Base-by-base conservation (phyloP, 2,113 vertebrate genomes). In the Sporophila hypoxantha region DNA sequence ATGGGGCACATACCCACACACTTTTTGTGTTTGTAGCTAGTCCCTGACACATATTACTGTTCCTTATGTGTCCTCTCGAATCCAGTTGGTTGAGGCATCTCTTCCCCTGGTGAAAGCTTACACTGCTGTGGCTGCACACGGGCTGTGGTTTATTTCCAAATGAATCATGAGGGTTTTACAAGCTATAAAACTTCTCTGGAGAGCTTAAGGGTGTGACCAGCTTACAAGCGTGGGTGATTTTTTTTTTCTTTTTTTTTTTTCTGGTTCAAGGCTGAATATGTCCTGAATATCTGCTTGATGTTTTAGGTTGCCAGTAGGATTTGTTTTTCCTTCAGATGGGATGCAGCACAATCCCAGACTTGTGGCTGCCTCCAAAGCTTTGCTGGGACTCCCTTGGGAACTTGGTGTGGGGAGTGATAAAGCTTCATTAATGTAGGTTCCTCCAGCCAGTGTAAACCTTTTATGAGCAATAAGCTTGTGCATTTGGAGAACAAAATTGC, bases 201-300 rank as follows among this genome's bases (percentile, higher is more conserved):
- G 68, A 87, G 82, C 61, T 93, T 82, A 85, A 77, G 89, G 93
- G 91, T 91, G 82, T 83, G 82, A 87, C 82, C 87, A 50, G 37
- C 30, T 93, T 83, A 80, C 25, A 77, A 57, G 68, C 11, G 6
- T 34, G 65, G 69, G 64, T 49, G 29, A 46, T 17, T 67, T 47
- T 39, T 23, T 41, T 27, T 41, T 34, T 15, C 25, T 47, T 26
- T 64, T 29, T 6, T 70, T 37, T 42, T 22, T 59, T 59, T 41
- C 64, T 69, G 18, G 21, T 85, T 73, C 0, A 0, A 22, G 23
- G 44, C 49, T 75, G 74, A 78, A 37, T 82, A 23, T 64, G 57
- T 87, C 62, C 64, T 36, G 42, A 66, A 8, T 78, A 55, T 89
- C 66, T 64, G 13, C 50, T 68, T 39, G 37, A 30, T 4, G 2